Base-by-base conservation (phyloP, 2,797 vertebrate species). In the Muscicapa striata region DNA sequence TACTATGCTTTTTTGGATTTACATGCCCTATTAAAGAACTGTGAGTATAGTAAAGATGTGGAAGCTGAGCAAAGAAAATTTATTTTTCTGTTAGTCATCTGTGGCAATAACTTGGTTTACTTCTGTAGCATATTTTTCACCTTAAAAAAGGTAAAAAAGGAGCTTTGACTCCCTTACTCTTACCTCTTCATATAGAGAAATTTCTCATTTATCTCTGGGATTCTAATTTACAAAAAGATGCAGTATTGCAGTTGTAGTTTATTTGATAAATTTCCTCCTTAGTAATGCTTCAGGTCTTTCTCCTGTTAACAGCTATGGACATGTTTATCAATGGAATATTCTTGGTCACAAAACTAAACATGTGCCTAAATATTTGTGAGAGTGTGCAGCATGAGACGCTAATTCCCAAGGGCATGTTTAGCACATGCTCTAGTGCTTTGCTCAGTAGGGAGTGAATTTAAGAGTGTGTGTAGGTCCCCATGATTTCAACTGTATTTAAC, bases 401-500 rank as follows among this genome's bases (percentile, higher is more conserved):
- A 59, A 91, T 86, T 93, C 87, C 62, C 72, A 36, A 43, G 48
- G 84, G 92, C 79, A 81, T 18, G 3, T 87, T 93, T 69, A 86
- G 79, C 82, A 75, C 66, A 40, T 57, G 58, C 69, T 92, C 79
- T 72, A 66, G 32, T 87, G 84, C 66, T 87, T 83, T 80, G 21
- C 72, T 78, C 66, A 9, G 43, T 81, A 51, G 82, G 91, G 66
- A 88, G 43, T 14, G 40, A 72, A 54, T 86, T 93, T 72, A 81
- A 80, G 58, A 85, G 26, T 59, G 38, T 88, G 36, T 62, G 3
- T 68, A 43, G 6, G 27, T 88, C 43, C 58, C 58, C 69, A 76
- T 84, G n/a, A 75, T 87, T 96, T 90, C n/a, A 88, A 15, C 46
- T 45, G 48, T 38, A 22, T 90, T 92, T 82, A 67, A 74, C 40